A percentile compares a stretch with the other conserved stretches of the same genome.
These are phyloP conservation scores for Psylliodes chrysocephalus DNA, from an alignment of 2,888 invertebrate genomes.

Conservation along the genomic window DNA sequence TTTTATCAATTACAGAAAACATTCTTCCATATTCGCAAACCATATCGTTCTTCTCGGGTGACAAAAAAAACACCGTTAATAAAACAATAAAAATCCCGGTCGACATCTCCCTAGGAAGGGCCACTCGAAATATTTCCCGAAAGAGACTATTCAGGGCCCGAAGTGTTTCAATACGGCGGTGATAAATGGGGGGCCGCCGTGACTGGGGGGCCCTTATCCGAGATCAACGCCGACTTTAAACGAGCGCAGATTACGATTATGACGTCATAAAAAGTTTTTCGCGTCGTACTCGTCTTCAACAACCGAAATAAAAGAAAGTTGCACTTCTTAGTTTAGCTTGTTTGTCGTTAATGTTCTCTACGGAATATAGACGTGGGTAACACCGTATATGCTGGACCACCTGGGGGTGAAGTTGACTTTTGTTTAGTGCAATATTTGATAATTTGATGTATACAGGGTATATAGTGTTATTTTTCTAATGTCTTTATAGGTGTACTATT, in stretches of 20 bases:
- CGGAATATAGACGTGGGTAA: conserved; percentile 6
- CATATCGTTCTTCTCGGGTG: not conserved
- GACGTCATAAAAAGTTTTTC: conserved; percentile 52
- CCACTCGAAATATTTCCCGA: conserved; percentile 22
- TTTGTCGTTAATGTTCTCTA: conserved; percentile 17
- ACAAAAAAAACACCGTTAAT: not conserved
- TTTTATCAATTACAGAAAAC: too few relatives aligned
- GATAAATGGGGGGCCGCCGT: conserved; percentile 43
- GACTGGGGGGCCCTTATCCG: conserved; percentile 43
- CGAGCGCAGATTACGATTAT: conserved; percentile 58
- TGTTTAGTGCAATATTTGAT: too few relatives aligned
- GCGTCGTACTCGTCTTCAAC: conserved; percentile 31
- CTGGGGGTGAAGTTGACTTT: too few relatives aligned
- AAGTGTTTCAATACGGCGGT: conserved; percentile 42
- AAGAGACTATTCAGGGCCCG: conserved; percentile 18
- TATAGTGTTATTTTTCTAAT: too few relatives aligned
- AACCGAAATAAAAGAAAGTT: conserved; percentile 43
- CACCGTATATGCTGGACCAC: too few relatives aligned
- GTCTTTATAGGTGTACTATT: too few relatives aligned
- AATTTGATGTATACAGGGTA: too few relatives aligned
- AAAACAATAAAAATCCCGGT: conserved; percentile 17
- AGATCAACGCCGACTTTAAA: conserved; percentile 49
- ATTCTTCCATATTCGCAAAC: not conserved
- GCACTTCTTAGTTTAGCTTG: conserved; percentile 21
- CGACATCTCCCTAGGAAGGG: not conserved